These are phyloP conservation scores for Stramonita haemastoma DNA, from an alignment of 2,888 invertebrate species.

Conservation along the genomic window DNA sequence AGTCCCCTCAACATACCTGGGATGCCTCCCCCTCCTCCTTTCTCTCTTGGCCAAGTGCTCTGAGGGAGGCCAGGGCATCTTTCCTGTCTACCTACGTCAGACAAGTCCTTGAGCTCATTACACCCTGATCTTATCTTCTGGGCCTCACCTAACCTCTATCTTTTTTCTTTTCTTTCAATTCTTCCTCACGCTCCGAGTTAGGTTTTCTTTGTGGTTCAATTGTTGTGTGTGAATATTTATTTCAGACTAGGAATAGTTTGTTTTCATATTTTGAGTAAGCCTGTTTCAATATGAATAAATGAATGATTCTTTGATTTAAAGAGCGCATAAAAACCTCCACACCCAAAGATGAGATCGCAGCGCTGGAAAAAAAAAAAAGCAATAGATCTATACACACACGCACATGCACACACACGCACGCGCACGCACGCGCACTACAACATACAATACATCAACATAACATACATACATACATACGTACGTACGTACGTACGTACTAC, in stretches of 20 bases:
- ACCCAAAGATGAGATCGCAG: too few species aligned
- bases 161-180: not conserved
- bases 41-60: not conserved
- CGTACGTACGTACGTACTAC: too few species aligned
- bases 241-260: not conserved
- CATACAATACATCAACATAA: too few species aligned
- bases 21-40: not conserved
- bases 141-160: not conserved
- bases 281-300: too few species aligned
- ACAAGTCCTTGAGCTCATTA: conserved; percentile 8
- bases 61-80: not conserved
- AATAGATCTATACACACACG: too few species aligned
- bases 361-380: too few species aligned
- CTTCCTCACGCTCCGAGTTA: not conserved
- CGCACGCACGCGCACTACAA: too few species aligned
- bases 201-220: not conserved
- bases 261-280: too few species aligned
- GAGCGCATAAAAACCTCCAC: too few species aligned
- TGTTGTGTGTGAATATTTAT: not conserved
- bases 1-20: not conserved
- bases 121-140: not conserved
- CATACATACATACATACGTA: too few species aligned
- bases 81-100: conserved; percentile 22
- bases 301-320: too few species aligned
- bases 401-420: too few species aligned